These are phyloP conservation scores for Drosophila niveifrons DNA, from an alignment of 2,888 invertebrate genomes.

Conservation along the genomic window DNA sequence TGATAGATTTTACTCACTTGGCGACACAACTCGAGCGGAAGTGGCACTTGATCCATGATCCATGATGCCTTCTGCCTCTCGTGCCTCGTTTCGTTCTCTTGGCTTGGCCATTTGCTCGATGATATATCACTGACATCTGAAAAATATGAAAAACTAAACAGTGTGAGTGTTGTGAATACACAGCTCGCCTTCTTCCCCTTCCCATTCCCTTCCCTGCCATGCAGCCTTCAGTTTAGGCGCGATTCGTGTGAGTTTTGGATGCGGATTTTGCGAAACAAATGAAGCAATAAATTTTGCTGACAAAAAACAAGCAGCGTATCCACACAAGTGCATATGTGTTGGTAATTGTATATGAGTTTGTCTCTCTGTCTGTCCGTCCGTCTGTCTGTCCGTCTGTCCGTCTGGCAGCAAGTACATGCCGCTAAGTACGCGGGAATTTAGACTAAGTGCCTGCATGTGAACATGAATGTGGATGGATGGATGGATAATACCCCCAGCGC, in stretches of 20 bases:
- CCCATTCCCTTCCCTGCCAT: background rate
- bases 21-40: constrained; percentile 66
- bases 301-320: constrained; percentile 79
- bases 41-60: constrained; percentile 56
- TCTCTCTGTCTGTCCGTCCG: too few relatives aligned
- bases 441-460: constrained; percentile 71
- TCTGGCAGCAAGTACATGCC: constrained; percentile 52
- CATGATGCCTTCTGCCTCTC: constrained; percentile 4
- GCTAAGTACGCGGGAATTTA: constrained; percentile 74
- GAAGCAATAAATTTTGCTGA: constrained; percentile 84
- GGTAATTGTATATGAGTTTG: constrained; percentile 18
- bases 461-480: constrained; percentile 58
- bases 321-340: constrained; percentile 51
- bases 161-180: constrained; percentile 23
- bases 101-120: constrained; percentile 57
- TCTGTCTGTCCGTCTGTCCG: background rate
- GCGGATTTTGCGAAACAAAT: constrained; percentile 78
- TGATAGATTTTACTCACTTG: constrained; percentile 52
- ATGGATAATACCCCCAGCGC: constrained; percentile 53
- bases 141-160: constrained; percentile 74
- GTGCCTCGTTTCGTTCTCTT: constrained; percentile 10
- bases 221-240: constrained; percentile 38
- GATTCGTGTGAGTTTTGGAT: constrained; percentile 38
- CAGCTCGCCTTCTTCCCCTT: background rate
- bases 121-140: constrained; percentile 82